These are phyloP conservation scores for Chrysolina americana DNA, from an alignment of 2,888 invertebrate genomes.

Conservation along the genomic window DNA sequence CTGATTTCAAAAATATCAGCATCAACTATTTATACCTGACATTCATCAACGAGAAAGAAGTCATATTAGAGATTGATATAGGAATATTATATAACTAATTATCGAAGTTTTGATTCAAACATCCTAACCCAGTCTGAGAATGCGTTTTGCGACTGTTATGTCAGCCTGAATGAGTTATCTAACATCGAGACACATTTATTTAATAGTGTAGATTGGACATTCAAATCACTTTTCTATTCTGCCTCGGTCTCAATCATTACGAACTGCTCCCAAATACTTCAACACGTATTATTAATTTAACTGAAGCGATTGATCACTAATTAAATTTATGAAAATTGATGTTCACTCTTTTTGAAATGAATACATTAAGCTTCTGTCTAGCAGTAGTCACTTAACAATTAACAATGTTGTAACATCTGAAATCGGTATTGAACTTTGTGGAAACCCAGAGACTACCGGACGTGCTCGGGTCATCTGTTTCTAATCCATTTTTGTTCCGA, in stretches of 20 bases:
- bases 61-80: not conserved
- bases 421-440: too few species aligned
- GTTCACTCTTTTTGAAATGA: too few species aligned
- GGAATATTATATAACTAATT: not conserved
- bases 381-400: too few species aligned
- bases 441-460: too few species aligned
- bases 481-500: too few species aligned
- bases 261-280: too few species aligned
- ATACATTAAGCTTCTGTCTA: too few species aligned
- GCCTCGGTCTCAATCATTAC: not conserved
- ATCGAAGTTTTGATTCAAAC: not conserved
- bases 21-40: conserved; percentile 2
- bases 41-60: not conserved
- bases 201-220: not conserved
- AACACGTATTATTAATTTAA: too few species aligned
- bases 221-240: not conserved
- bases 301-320: too few species aligned
- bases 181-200: not conserved
- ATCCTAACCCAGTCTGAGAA: not conserved
- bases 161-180: not conserved
- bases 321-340: too few species aligned
- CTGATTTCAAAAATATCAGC: not conserved
- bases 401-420: too few species aligned
- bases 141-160: not conserved
- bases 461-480: too few species aligned